These are phyloP conservation scores for Hypotaenidia okinawae DNA, from an alignment of 2,797 vertebrate genomes.

Conservation along the genomic window DNA sequence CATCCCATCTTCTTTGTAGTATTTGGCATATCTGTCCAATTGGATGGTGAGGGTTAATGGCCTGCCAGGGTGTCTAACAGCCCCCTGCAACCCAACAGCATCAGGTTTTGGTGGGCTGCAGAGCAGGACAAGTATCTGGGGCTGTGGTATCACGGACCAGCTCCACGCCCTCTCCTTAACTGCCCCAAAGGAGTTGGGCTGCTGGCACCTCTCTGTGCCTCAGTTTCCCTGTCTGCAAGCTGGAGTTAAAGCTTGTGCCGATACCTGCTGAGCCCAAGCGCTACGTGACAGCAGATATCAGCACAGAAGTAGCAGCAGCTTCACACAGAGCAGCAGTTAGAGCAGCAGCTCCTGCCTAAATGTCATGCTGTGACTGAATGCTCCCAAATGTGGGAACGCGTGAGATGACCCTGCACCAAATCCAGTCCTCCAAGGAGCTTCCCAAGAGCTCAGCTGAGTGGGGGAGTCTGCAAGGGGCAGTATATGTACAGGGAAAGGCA, in stretches of 20 bases:
- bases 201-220: background rate
- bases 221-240: background rate
- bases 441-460: background rate
- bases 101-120: rapidly evolving
- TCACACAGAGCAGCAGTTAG: background rate
- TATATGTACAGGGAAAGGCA: background rate
- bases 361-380: background rate
- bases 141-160: background rate
- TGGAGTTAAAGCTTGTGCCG: background rate
- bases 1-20: slow-evolving; percentile 82
- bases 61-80: background rate
- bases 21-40: slow-evolving; percentile 85
- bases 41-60: background rate
- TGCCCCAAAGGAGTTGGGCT: background rate
- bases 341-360: background rate
- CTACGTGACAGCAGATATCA: rapidly evolving
- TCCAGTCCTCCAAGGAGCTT: background rate
- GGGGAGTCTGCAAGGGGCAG: background rate
- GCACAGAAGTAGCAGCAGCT: background rate
- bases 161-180: background rate
- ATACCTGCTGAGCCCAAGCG: background rate
- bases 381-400: rapidly evolving
- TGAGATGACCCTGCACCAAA: background rate
- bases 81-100: background rate
- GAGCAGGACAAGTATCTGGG: background rate